Evolutionary conservation across 2,888 invertebrate species (phyloP), one percentile per base, ranked within the genome.

Genomic region (Pristionchus mayeri): DNA sequence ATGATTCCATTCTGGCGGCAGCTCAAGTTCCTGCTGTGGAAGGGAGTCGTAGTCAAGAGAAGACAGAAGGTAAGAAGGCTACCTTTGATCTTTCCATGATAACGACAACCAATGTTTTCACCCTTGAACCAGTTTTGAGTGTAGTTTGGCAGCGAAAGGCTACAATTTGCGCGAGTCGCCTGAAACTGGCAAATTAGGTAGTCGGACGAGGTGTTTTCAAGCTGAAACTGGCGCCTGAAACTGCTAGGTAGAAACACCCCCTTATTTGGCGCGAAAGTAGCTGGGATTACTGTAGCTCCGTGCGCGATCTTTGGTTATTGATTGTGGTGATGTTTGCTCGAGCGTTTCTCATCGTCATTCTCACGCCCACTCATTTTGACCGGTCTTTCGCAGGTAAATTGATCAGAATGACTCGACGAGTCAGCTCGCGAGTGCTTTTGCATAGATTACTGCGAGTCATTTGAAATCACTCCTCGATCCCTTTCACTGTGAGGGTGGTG

Each of bases 41-140:
- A 94, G 87, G 93, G 93, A 85, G 92, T 93, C 87, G 92, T 93
- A 34, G 91, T 94, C 9, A 88, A 93, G 76, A 91, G 90, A 85
- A 89, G 93, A 78, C 93, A 93, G 84, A 93, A 93, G 87, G 93
- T 94, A 91, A 86, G 92, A n/a, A n/a, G n/a, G n/a, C n/a, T n/a
- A n/a, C n/a, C n/a, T n/a, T n/a, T n/a, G n/a, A n/a, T n/a, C n/a
- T n/a, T 92, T n/a, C 18, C 40, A 67, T 24, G 30, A 27, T 34
- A 54, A 21, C 6, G 21, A 2, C 37, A 16, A n/a, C 18, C 0
- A 30, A 1, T 3, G 40, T 4, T 40, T 34, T 67, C n/a, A 54
- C n/a, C 13, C 40, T 21, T 67, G 30, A n/a, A 21, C 37, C 34
- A 50, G 6, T 60, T 40, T 24, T 18, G 21, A 11, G 11, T 27